These are phyloP conservation scores for Hippocampus zosterae DNA, from an alignment of 2,113 vertebrate species.

Conservation along the genomic window DNA sequence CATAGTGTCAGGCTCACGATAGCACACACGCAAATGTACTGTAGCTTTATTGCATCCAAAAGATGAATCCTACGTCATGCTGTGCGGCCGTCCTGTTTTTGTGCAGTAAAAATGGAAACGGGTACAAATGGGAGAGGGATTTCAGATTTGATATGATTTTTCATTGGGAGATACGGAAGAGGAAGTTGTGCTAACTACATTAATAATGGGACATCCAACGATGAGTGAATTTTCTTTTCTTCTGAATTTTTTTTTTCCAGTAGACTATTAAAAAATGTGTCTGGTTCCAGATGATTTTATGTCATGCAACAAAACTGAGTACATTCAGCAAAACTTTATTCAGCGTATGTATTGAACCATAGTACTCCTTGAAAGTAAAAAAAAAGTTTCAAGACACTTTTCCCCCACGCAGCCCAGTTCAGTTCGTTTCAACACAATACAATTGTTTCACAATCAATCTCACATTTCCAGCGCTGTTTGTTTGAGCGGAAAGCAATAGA, in stretches of 20 bases:
- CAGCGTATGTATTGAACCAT: no score
- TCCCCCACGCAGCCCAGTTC: neutral
- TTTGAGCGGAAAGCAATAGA: neutral
- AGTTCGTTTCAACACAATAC: neutral
- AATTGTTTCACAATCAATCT: neutral
- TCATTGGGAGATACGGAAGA: slow-evolving; percentile 4
- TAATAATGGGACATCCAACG: neutral
- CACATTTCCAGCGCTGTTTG: neutral
- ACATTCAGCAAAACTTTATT: no score
- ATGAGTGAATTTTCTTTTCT: neutral
- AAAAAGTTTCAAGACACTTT: neutral
- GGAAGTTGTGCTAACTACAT: neutral
- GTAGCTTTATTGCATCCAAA: slow-evolving; percentile 27
- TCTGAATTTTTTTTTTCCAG: neutral
- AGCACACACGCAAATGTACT: neutral
- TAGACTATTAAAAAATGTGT: neutral
- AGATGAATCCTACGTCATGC: slow-evolving; percentile 36
- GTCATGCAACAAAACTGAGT: no score
- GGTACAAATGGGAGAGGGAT: slow-evolving; percentile 8
- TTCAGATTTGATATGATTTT: neutral
- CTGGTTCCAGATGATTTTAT: no score
- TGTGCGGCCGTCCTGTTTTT: slow-evolving; percentile 40
- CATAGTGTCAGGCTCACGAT: slow-evolving; percentile 3
- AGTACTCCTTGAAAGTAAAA: neutral
- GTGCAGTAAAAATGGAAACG: slow-evolving; percentile 38